Evolutionary conservation across 2,888 invertebrate genomes (phyloP).

Genomic region (Epistrophe eligans): DNA sequence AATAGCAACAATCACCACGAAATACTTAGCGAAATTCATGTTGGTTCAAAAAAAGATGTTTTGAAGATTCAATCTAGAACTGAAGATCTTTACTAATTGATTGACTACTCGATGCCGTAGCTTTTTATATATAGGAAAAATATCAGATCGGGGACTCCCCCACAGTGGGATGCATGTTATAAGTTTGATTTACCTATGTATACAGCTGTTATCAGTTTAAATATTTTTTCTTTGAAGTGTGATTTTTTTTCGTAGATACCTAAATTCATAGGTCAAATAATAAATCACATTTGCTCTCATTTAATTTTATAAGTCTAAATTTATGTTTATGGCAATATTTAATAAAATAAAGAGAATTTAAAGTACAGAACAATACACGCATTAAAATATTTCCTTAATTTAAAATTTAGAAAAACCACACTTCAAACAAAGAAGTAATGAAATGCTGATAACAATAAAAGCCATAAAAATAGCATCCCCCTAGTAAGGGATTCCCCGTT

Average conservation of each 20-base stretch:
- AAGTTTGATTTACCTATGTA: background rate
- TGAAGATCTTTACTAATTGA: background rate
- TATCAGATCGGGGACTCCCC: background rate
- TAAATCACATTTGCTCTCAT: no score
- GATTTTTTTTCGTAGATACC: no score
- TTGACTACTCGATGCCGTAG: background rate
- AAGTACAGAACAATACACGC: no score
- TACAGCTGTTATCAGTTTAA: background rate
- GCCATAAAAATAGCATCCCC: no score
- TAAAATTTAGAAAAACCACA: background rate
- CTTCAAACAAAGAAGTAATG: background rate
- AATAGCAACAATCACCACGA: slow-evolving; percentile 77
- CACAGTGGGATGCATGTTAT: background rate
- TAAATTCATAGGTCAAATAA: no score
- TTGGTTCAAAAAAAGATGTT: background rate
- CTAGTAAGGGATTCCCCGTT: background rate
- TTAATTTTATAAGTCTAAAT: no score
- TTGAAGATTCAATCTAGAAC: background rate
- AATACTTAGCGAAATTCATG: slow-evolving; percentile 70
- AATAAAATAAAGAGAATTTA: no score
- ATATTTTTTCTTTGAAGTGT: background rate
- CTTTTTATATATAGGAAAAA: background rate
- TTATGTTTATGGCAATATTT: no score
- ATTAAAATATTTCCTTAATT: no score
- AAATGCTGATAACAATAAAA: background rate